Percentiles rank a stretch among this genome's conserved stretches.
Evolutionary conservation across 2,888 invertebrate genomes (phyloP).

Genomic region (Smittia aterrima): DNA sequence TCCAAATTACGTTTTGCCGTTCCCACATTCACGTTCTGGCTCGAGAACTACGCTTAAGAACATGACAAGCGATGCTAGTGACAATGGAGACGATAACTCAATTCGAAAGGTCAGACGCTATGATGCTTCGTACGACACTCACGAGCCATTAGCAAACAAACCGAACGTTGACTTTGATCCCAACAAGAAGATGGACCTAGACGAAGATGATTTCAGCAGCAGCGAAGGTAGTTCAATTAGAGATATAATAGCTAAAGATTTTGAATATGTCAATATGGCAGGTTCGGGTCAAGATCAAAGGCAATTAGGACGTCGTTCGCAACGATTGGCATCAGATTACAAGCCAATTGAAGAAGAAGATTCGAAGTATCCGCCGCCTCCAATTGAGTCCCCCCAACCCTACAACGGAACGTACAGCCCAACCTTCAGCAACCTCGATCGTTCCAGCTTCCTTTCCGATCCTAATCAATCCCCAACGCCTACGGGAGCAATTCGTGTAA

Average conservation of each 20-base stretch:
- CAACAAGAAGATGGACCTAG: constrained; percentile 75
- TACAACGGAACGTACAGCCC: constrained; percentile 50
- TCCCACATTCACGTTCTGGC: constrained; percentile 61
- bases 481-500: constrained; percentile 15
- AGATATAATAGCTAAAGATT: constrained; percentile 63
- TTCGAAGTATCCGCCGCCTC: constrained; percentile 46
- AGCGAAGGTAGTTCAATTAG: constrained; percentile 60
- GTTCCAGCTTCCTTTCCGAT: constrained; percentile 46
- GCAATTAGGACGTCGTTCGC: constrained; percentile 60
- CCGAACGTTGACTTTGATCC: constrained; percentile 73
- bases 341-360: constrained; percentile 46
- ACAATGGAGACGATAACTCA: constrained; percentile 58
- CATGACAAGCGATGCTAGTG: constrained; percentile 58
- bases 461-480: constrained; percentile 34
- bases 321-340: constrained; percentile 54
- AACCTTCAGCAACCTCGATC: constrained; percentile 52
- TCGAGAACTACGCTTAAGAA: constrained; percentile 59
- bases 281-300: constrained; percentile 56
- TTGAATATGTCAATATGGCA: constrained; percentile 58
- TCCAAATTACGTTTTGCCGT: constrained; percentile 59
- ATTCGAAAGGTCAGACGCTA: constrained; percentile 69
- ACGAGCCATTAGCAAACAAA: constrained; percentile 72
- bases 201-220: constrained; percentile 63
- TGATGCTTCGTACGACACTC: constrained; percentile 78
- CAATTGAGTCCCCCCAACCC: constrained; percentile 46